Evolutionary conservation across 2,797 vertebrate species (phyloP).

Genomic region (Poliocrania exsul): DNA sequence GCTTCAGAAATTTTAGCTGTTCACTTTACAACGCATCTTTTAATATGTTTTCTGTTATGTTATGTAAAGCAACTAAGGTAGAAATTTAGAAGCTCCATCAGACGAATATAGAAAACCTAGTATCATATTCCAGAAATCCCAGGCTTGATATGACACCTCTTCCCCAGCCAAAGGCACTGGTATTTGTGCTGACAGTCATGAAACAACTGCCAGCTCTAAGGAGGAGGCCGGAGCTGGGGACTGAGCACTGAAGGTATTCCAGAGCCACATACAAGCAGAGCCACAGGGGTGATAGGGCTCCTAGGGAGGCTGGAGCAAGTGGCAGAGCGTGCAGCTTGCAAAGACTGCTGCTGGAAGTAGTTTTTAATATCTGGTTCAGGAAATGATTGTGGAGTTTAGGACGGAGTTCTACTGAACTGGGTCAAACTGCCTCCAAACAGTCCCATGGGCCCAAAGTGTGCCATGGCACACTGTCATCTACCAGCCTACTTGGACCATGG

Average conservation of each 20-base stretch:
- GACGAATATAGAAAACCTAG: background rate
- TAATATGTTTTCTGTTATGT: background rate
- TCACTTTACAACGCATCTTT: background rate
- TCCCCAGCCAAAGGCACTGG: background rate
- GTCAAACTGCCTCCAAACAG: background rate
- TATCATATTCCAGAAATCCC: slow-evolving; percentile 35
- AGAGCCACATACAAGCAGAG: background rate
- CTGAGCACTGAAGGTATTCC: background rate
- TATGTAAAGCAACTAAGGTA: background rate
- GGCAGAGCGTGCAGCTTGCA: background rate
- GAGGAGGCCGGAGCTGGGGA: slow-evolving; percentile 34
- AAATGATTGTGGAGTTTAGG: background rate
- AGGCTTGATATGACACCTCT: slow-evolving; percentile 24
- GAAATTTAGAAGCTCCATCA: slow-evolving; percentile 13
- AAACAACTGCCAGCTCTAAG: background rate
- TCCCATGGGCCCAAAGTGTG: background rate
- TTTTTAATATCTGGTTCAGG: background rate
- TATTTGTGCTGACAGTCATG: slow-evolving; percentile 15
- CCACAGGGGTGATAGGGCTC: background rate
- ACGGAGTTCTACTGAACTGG: background rate
- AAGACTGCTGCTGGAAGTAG: background rate
- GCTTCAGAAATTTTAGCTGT: background rate
- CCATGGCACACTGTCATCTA: background rate
- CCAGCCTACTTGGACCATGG: background rate
- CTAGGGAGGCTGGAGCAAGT: background rate